Conservation (phyloP, 2,113 vertebrate genomes). For the Clarias macrocephalus region DNA sequence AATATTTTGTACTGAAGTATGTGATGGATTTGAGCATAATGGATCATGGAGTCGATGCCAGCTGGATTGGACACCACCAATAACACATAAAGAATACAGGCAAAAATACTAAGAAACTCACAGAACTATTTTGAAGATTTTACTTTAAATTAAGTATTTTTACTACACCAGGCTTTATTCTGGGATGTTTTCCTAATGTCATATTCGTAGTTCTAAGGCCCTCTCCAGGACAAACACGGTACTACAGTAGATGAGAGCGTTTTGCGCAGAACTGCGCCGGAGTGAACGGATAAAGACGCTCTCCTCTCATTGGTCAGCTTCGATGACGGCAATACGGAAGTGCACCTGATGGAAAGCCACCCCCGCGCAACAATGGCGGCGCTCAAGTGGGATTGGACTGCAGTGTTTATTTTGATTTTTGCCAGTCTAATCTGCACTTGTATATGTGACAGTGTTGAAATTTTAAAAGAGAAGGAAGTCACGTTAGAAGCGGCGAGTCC, state of each 20-base stretch:
- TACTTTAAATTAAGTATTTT: neutral
- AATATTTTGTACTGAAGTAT: too few species aligned
- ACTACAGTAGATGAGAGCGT: neutral
- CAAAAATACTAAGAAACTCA: too few species aligned
- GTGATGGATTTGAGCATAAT: too few species aligned
- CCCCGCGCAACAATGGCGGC: conserved; percentile 64
- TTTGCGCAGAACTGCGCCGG: conserved; percentile 29
- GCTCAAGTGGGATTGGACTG: conserved; percentile 25
- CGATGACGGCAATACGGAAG: conserved; percentile 34
- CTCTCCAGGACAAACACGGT: neutral
- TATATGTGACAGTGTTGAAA: conserved; percentile 8
- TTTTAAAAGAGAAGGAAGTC: neutral
- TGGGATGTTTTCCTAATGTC: neutral
- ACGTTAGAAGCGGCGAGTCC: neutral
- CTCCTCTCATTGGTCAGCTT: conserved; percentile 34
- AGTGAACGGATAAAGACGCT: conserved; percentile 18
- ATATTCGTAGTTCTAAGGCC: neutral
- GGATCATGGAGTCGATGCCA: too few species aligned
- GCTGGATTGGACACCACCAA: too few species aligned
- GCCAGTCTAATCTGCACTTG: conserved; percentile 20
- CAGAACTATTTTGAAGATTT: neutral
- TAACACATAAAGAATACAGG: too few species aligned
- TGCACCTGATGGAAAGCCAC: neutral
- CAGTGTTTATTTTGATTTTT: conserved; percentile 43
- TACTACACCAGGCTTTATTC: neutral